A percentile compares a stretch with the other conserved stretches of the same genome.
Evolutionary conservation across 2,888 invertebrate species (phyloP).

Genomic region (Leucania comma): DNA sequence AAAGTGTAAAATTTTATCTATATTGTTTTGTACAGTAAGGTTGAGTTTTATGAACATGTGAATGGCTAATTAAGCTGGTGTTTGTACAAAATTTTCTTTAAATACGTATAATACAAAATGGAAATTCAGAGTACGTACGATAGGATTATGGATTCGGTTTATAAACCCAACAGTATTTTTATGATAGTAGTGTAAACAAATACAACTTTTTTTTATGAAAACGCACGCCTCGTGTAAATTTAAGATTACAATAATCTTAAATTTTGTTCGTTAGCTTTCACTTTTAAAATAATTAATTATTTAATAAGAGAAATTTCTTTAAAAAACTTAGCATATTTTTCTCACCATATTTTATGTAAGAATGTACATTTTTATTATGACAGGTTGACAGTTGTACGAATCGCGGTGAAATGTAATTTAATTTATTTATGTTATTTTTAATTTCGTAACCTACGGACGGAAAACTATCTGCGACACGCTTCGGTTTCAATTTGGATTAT

Average conservation of each 20-base stretch:
- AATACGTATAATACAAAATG: not conserved
- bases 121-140: not conserved
- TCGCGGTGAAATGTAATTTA: not conserved
- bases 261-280: not conserved
- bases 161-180: not conserved
- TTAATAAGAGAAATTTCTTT: not conserved
- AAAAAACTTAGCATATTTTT: not conserved
- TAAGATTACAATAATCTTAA: too few species aligned
- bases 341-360: not conserved
- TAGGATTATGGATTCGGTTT: not conserved
- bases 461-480: not conserved
- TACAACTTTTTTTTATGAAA: not conserved
- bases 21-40: too few species aligned
- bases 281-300: too few species aligned
- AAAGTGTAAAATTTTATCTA: too few species aligned
- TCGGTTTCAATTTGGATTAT: slow-evolving; percentile 8
- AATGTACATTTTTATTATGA: not conserved
- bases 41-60: not conserved
- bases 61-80: too few species aligned
- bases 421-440: not conserved
- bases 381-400: not conserved
- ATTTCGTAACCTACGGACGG: not conserved
- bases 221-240: too few species aligned
- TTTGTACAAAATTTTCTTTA: not conserved
- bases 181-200: not conserved